Conservation (phyloP, 1,140 invertebrate genomes). For the Triops cancriformis region DNA sequence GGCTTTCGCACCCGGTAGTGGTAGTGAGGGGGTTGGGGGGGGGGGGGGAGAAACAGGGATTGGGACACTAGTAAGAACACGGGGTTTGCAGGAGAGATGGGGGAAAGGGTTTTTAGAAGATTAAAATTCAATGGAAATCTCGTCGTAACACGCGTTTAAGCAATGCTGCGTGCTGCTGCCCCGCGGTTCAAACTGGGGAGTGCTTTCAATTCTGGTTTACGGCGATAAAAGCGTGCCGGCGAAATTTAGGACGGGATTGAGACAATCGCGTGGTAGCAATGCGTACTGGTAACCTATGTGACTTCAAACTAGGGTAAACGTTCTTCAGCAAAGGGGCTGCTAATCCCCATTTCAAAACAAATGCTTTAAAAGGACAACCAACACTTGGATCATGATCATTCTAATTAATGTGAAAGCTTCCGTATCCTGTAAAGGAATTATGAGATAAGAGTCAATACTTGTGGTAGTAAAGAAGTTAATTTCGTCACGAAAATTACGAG, state of each 20-base stretch:
- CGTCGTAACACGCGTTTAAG: neutral
- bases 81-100: neutral
- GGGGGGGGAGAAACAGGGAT: neutral
- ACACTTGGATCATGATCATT: too few species aligned
- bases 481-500: too few species aligned
- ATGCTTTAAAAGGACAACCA: too few species aligned
- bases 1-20: neutral
- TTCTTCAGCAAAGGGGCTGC: too few species aligned
- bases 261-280: neutral
- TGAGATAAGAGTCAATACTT: too few species aligned
- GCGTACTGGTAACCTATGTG: neutral
- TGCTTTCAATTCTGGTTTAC: neutral
- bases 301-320: too few species aligned
- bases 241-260: neutral
- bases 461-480: too few species aligned
- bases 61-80: neutral
- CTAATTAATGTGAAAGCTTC: too few species aligned
- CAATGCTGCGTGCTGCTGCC: neutral
- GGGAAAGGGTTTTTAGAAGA: neutral
- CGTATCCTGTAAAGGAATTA: too few species aligned
- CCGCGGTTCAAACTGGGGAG: neutral
- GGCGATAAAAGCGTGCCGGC: neutral
- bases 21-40: too few species aligned
- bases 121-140: slow-evolving; percentile 14
- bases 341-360: too few species aligned